Base-by-base conservation (phyloP, 2,888 invertebrate species). In the Bellardia bayeri region DNA sequence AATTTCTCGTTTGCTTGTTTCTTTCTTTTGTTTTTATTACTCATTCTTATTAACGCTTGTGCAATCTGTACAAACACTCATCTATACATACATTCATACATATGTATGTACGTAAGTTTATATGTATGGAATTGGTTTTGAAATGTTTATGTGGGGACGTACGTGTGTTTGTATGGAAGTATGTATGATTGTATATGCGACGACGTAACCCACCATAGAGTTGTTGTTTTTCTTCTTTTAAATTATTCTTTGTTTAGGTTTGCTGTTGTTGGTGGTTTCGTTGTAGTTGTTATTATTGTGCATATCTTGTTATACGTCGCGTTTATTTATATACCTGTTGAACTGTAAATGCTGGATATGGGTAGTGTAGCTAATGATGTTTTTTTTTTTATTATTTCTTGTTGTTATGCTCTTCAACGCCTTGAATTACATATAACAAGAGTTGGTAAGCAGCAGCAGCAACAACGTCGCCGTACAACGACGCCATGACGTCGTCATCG, bases 271-370 rank as follows among this genome's bases (percentile, higher is more conserved):
- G 11, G 23, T 66, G 66, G 33, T 80, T 56, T 74, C 33, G 23
- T 64, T 75, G 9, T 58, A 66, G 42, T 68, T 76, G 7, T 61
- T 75, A 14, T 63, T 82, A 45, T 40, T 63, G 37, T 71, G 72
- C 7, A 75, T 69, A 69, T 82, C 69, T 82, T 49, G 74, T 66
- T 79, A 84, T 79, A 49, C 64, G 72, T 64, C 79, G 72, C 58
- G 66, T 79, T 84, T 79, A 84, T 84, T 84, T 79, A 84, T 84
- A 84, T 84, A 84, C 84, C 84, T 84, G 84, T 79, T 78, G 78
- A 79, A 79, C 84, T 79, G 64, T 79, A 84, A 84, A 79, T 72
- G 66, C 84, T 84, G 72, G 72, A 58, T 66, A 72, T 81, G 66
- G 64, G 64, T 79, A 84, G 71, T 84, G 64, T 79, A 79, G 78